Base-by-base conservation (phyloP, 2,113 vertebrate species). In the Odocoileus virginianus region DNA sequence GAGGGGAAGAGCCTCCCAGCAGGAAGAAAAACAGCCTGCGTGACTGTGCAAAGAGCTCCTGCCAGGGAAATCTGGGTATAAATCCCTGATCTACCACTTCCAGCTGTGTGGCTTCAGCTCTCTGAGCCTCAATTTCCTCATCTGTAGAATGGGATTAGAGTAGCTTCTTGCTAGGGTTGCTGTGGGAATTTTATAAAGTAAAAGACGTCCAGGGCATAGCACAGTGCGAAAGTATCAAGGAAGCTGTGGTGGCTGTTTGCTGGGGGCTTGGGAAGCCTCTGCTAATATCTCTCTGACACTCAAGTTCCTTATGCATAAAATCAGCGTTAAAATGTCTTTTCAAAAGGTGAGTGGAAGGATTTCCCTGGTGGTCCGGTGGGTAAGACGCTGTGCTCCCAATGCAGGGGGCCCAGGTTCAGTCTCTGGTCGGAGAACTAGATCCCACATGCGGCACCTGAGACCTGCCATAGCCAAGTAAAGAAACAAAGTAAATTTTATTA, bases 211-310 rank as follows among this genome's bases (percentile, higher is more conserved):
- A 43, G 81, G 89, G 14, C 61, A 82, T 23, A 78, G 30, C 58
- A 21, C 12, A 30, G 43, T 2, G 43, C 11, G 1, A 36, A 23
- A 5, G 0, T 13, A 57, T 43, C 54, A 27, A 54, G 40, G n/a
- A 76, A 88, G 36, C 36, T 67, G 36, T 6, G n/a, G 6, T 36
- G 25, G n/a, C 6, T 79, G 57, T n/a, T 52, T 21, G 28, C 12
- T 47, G 28, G 61, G 19, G 12, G 7, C 6, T 40, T 30, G 27
- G 15, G 58, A 27, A 57, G 43, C n/a, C 2, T 67, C n/a, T 74
- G 36, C 25, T 76, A 43, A 43, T 25, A 11, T 61, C 76, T 91
- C 85, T 93, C 89, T 60, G 57, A 81, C 74, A 33, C 33, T 92
- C 16, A 55, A 50, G 61, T 36, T 86, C 45, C 87, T 86, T 54